phyloP scores from a whole-genome alignment of 2,888 invertebrate species.

The Caenorhabditis imperialis region DNA sequence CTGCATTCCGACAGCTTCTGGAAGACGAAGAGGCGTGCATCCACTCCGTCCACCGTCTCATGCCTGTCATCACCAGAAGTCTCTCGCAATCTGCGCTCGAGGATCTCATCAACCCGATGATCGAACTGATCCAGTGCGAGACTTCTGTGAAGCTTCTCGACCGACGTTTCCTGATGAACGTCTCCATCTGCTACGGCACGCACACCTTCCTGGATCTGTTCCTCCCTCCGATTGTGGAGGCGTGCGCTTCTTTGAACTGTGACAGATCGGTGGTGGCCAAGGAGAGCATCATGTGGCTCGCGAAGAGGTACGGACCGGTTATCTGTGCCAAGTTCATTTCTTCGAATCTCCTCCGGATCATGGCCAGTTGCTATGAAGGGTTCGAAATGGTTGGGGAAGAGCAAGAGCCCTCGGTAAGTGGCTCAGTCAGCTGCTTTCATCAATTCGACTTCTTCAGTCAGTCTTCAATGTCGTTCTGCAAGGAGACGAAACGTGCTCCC shows the following conservation, averaged over 20 bases:
- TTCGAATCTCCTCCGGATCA: constrained; percentile 86
- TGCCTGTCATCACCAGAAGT: constrained; percentile 59
- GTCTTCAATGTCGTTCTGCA: constrained; percentile 77
- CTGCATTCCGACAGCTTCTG: constrained; percentile 54
- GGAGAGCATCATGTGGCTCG: constrained; percentile 80
- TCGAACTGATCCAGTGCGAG: constrained; percentile 61
- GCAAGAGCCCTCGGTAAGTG: constrained; percentile 18
- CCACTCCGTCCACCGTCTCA: constrained; percentile 60
- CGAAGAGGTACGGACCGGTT: constrained; percentile 93
- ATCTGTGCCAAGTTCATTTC: constrained; percentile 92
- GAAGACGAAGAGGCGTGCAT: constrained; percentile 58
- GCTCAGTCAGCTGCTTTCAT: too few species aligned
- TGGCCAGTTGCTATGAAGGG: constrained; percentile 92
- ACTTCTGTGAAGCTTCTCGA: constrained; percentile 69
- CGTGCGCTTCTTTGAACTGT: constrained; percentile 59
- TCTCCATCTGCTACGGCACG: constrained; percentile 71
- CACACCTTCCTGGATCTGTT: constrained; percentile 67
- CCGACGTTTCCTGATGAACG: constrained; percentile 71
- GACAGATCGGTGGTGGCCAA: constrained; percentile 69
- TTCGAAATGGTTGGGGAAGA: constrained; percentile 25
- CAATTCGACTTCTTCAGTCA: too few species aligned
- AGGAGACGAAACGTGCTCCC: constrained; percentile 87
- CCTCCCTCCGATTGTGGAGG: constrained; percentile 72
- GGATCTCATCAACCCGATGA: constrained; percentile 58
- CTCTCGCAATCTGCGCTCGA: constrained; percentile 53